Base-by-base conservation (phyloP, 2,797 vertebrate genomes). In the Falco berigora region DNA sequence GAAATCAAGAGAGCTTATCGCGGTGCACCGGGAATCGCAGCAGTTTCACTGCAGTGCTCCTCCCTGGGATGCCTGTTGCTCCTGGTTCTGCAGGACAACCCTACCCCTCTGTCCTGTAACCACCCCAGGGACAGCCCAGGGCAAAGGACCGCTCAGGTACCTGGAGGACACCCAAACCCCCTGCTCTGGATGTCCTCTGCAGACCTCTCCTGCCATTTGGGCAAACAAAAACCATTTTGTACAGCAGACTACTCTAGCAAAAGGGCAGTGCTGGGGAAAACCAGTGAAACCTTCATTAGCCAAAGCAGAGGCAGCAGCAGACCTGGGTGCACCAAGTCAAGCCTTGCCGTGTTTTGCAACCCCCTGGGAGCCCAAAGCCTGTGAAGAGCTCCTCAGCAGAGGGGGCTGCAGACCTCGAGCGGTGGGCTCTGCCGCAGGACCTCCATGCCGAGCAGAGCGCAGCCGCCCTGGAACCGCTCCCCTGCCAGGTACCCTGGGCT, bases 1-100 rank as follows among this genome's bases (percentile, higher is more conserved):
- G 93, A 95, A 95, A 93, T 88, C 91, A 86, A 92, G 76, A 68
- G 62, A 86, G 79, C 67, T 95, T 78, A 90, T 92, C 79, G 15
- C 0, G 0, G 82, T 0, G 4, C 36, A 36, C 53, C 1, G 7
- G 81, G 85, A 92, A 71, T 53, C 0, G 0, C n/a, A 38, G 78
- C 3, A 5, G 85, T 30, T 52, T 56, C 0, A 1, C 87, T 58
- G 91, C 85, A 62, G 75, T 5, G 23, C 74, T 75, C 55, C 88
- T 63, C 40, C 36, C 59, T 22, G 36, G 1, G 5, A 68, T 0
- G 36, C 73, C 73, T 90, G 59, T 17, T 92, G 82, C 79, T 94
- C 69, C 30, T 38, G 36, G 34, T 34, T 80, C 76, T 75, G 61
- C 58, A 64, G 63, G 59, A 91, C 23, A 74, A 34, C 8, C 36